A percentile compares a stretch with the other conserved stretches of the same genome.
Evolutionary conservation across 2,888 invertebrate genomes (phyloP).

Genomic region (Epinotia nisella): DNA sequence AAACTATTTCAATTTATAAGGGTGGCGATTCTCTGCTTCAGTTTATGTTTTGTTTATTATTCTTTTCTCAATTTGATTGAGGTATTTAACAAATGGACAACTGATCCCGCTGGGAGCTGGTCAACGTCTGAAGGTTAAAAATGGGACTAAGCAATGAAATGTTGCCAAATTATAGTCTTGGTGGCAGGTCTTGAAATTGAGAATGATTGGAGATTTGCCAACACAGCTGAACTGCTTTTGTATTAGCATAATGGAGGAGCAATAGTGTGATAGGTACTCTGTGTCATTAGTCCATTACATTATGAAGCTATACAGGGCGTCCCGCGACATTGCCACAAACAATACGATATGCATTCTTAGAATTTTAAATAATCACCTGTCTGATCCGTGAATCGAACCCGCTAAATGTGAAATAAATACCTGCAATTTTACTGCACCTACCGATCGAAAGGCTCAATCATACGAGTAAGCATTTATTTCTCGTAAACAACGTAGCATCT

Average conservation of each 20-base stretch:
- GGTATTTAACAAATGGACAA: constrained; percentile 34
- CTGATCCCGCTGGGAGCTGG: constrained; percentile 55
- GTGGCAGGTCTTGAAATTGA: constrained; percentile 65
- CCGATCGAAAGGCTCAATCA: too few relatives aligned
- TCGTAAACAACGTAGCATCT: too few relatives aligned
- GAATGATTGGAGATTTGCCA: constrained; percentile 73
- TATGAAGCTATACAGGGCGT: neutral
- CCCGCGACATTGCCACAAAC: too few relatives aligned
- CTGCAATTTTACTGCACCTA: too few relatives aligned
- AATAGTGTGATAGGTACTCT: constrained; percentile 28
- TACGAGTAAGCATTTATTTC: too few relatives aligned
- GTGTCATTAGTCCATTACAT: neutral
- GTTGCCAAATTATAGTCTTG: constrained; percentile 75
- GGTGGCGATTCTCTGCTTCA: neutral
- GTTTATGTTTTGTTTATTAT: neutral
- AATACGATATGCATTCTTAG: too few relatives aligned
- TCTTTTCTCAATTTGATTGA: neutral
- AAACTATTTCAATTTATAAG: constrained; percentile 39
- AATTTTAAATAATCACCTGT: too few relatives aligned
- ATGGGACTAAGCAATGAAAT: constrained; percentile 60
- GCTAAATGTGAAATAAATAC: too few relatives aligned
- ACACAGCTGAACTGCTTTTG: constrained; percentile 38
- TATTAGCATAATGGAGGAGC: constrained; percentile 29
- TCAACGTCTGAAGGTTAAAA: constrained; percentile 74
- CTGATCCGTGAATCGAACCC: too few relatives aligned